Conservation (phyloP, 2,113 vertebrate genomes). For the Hydrolagus affinis region DNA sequence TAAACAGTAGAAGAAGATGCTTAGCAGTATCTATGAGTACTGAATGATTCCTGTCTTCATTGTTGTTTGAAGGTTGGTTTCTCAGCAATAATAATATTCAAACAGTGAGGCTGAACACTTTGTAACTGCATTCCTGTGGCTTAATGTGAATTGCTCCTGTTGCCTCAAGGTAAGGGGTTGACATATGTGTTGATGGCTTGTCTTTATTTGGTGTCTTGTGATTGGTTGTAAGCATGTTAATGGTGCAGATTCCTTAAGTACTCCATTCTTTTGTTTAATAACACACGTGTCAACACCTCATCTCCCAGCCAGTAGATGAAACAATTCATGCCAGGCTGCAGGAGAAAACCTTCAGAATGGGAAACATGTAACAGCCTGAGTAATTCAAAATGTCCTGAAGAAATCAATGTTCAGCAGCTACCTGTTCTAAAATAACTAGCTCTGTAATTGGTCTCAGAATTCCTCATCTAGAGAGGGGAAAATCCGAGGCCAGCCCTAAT, state of each 20-base stretch:
- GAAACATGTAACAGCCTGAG: background rate
- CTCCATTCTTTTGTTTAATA: slow-evolving; percentile 7
- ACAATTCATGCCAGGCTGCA: background rate
- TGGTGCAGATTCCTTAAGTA: background rate
- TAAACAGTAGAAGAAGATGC: background rate
- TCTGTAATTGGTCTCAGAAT: no score
- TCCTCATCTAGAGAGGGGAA: no score
- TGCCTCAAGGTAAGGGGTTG: background rate
- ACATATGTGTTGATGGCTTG: background rate
- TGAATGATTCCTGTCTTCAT: background rate
- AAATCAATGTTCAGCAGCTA: background rate
- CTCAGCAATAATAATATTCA: background rate
- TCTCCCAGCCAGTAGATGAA: slow-evolving; percentile 1
- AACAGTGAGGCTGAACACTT: background rate
- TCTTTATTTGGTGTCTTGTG: background rate
- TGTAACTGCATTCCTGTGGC: slow-evolving; percentile 11
- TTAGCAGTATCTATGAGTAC: background rate
- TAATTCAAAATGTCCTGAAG: background rate
- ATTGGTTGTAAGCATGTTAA: background rate
- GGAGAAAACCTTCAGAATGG: background rate
- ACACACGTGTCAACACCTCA: background rate
- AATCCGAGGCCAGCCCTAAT: no score
- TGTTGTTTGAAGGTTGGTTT: background rate
- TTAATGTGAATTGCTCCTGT: background rate
- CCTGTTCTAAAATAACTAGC: background rate